phyloP scores from a whole-genome alignment of 2,888 invertebrate genomes.

The Conchocele bisecta region DNA sequence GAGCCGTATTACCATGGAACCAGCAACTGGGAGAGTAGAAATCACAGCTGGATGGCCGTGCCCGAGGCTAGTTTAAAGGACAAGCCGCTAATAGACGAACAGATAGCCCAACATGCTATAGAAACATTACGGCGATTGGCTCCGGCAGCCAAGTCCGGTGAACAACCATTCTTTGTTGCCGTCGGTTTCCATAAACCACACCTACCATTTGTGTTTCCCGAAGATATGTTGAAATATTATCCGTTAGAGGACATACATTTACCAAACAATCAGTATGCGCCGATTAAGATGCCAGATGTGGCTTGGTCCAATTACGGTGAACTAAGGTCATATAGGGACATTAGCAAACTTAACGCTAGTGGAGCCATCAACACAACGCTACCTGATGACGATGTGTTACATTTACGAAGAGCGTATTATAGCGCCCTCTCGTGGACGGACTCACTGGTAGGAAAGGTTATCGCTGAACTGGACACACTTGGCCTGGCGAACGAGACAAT shows the following conservation, averaged over 20 bases:
- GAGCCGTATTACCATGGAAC: constrained; percentile 40
- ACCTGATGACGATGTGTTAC: constrained; percentile 51
- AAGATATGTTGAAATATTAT: constrained; percentile 87
- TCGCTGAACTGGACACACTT: constrained; percentile 51
- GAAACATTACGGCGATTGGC: constrained; percentile 84
- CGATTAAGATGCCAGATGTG: constrained; percentile 61
- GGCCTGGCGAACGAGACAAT: constrained; percentile 62
- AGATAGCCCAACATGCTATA: constrained; percentile 87
- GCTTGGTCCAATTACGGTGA: constrained; percentile 67
- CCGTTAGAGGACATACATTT: constrained; percentile 48
- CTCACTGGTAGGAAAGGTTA: constrained; percentile 50
- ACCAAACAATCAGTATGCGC: constrained; percentile 67
- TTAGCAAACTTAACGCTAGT: constrained; percentile 50
- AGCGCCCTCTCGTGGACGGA: constrained; percentile 62
- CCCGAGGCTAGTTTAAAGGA: constrained; percentile 73
- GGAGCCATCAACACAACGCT: constrained; percentile 68
- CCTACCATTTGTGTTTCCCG: constrained; percentile 93
- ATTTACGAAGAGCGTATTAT: constrained; percentile 64
- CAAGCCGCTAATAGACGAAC: constrained; percentile 90
- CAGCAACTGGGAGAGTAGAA: constrained; percentile 1
- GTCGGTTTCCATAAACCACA: constrained; percentile 95
- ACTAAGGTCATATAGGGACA: constrained; percentile 59
- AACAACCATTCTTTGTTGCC: constrained; percentile 89
- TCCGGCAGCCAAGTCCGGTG: constrained; percentile 35
- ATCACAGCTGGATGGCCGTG: constrained; percentile 59